Conservation (phyloP, 2,797 vertebrate genomes). For the Hylomyscus alleni region DNA sequence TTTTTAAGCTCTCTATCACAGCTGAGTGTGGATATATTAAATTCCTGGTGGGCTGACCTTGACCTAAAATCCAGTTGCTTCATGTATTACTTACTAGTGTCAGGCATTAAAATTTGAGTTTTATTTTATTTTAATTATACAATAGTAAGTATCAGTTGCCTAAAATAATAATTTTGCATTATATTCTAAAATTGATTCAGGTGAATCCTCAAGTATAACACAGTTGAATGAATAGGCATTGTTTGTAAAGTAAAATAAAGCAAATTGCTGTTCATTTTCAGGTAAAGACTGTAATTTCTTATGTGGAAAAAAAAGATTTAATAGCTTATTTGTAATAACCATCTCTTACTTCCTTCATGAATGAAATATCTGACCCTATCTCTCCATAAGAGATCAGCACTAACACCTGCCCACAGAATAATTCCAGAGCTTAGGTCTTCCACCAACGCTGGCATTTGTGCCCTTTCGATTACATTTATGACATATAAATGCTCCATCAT, state of each 20-base stretch:
- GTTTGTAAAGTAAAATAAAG: neutral
- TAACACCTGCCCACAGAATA: neutral
- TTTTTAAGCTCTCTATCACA: constrained; percentile 43
- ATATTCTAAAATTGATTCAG: neutral
- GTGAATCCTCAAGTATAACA: neutral
- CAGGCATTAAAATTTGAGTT: neutral
- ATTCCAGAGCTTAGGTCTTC: neutral
- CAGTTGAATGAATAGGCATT: neutral
- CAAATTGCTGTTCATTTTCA: neutral
- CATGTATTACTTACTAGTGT: neutral
- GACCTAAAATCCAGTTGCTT: constrained; percentile 15
- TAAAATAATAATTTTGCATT: neutral
- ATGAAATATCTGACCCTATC: neutral
- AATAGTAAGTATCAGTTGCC: neutral
- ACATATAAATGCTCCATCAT: neutral
- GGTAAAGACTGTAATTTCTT: neutral
- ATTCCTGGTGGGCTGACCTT: constrained; percentile 6
- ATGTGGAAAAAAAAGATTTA: neutral
- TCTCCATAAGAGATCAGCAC: neutral
- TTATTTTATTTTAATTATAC: neutral
- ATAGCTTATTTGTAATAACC: neutral
- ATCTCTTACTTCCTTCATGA: neutral
- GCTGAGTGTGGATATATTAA: constrained; percentile 46
- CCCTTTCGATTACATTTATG: neutral
- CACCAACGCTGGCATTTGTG: neutral